A percentile compares a stretch with the other conserved stretches of the same genome.
These are phyloP conservation scores for Euglossa dilemma DNA, from an alignment of 1,140 invertebrate genomes.

Conservation along the genomic window DNA sequence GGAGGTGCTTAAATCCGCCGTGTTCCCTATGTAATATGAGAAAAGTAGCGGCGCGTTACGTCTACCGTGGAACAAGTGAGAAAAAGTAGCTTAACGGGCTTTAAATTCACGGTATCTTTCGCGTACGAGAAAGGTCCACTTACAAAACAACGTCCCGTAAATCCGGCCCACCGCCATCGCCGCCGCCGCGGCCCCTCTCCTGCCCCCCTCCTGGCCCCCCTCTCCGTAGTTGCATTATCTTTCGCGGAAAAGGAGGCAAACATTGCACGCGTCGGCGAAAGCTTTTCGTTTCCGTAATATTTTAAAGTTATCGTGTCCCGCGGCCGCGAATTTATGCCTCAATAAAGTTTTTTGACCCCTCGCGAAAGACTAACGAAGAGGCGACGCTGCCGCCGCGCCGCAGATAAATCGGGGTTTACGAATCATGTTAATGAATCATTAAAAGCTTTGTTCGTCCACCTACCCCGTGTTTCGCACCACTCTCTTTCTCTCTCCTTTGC, in stretches of 20 bases:
- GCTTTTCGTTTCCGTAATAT: slow-evolving; percentile 82
- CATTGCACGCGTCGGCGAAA: slow-evolving; percentile 75
- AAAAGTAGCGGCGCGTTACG: slow-evolving; percentile 52
- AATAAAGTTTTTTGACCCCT: slow-evolving; percentile 75
- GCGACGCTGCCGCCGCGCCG: slow-evolving; percentile 47
- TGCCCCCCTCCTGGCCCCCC: slow-evolving; percentile 46
- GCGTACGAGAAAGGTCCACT: slow-evolving; percentile 72
- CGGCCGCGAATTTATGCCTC: slow-evolving; percentile 76
- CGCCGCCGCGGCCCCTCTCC: background rate
- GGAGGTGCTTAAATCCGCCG: slow-evolving; percentile 48
- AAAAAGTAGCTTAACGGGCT: slow-evolving; percentile 71
- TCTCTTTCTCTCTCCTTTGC: background rate
- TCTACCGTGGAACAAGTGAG: slow-evolving; percentile 48
- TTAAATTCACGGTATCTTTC: slow-evolving; percentile 78
- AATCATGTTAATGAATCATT: slow-evolving; percentile 56
- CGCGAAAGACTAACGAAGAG: slow-evolving; percentile 38
- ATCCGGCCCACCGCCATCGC: slow-evolving; percentile 60
- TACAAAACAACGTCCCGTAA: slow-evolving; percentile 78
- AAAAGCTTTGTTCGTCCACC: background rate
- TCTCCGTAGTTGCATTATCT: slow-evolving; percentile 76
- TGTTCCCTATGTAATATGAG: slow-evolving; percentile 54
- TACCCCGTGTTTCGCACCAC: no score
- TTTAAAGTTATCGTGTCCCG: slow-evolving; percentile 81
- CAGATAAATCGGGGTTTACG: slow-evolving; percentile 54
- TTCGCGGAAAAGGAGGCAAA: slow-evolving; percentile 79